A percentile compares a stretch with the other conserved stretches of the same genome.
Evolutionary conservation across 2,888 invertebrate genomes (phyloP).

Genomic region (Morpho deidamia): DNA sequence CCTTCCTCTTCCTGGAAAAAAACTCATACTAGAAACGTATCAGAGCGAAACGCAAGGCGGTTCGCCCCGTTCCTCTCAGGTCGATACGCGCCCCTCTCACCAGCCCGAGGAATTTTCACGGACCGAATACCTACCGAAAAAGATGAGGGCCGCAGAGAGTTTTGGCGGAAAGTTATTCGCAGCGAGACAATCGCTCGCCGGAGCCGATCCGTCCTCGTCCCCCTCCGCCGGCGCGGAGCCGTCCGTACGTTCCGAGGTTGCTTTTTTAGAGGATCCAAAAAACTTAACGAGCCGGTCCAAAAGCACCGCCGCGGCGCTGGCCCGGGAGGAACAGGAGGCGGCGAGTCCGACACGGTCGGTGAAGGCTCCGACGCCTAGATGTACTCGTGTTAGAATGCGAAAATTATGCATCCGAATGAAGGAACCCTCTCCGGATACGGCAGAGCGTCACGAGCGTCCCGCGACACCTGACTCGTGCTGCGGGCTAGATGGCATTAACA

Average conservation of each 20-base stretch:
- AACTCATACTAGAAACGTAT: conserved; percentile 70
- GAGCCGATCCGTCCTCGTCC: conserved; percentile 34
- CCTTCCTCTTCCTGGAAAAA: conserved; percentile 67
- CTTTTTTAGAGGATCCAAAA: conserved; percentile 78
- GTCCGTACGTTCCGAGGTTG: conserved; percentile 51
- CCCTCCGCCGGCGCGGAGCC: conserved; percentile 32
- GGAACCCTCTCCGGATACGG: conserved; percentile 53
- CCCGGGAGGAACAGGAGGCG: conserved; percentile 75
- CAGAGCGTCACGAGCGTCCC: conserved; percentile 51
- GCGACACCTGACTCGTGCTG: conserved; percentile 68
- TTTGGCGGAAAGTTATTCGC: conserved; percentile 62
- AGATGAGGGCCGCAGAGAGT: conserved; percentile 73
- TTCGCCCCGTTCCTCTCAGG: conserved; percentile 40
- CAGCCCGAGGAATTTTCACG: conserved; percentile 47
- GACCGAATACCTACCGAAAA: conserved; percentile 68
- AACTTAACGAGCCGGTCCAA: conserved; percentile 77
- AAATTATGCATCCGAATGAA: conserved; percentile 41
- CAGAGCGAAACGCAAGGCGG: conserved; percentile 60
- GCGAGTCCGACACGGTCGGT: conserved; percentile 74
- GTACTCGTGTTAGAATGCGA: conserved; percentile 42
- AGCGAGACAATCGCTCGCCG: conserved; percentile 30
- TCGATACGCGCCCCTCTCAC: conserved; percentile 30
- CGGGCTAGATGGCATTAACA: conserved; percentile 69
- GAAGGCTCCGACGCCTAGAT: conserved; percentile 70
- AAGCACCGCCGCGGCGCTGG: conserved; percentile 78